Conservation (phyloP, 2,113 vertebrate species). For the Agapornis roseicollis region DNA sequence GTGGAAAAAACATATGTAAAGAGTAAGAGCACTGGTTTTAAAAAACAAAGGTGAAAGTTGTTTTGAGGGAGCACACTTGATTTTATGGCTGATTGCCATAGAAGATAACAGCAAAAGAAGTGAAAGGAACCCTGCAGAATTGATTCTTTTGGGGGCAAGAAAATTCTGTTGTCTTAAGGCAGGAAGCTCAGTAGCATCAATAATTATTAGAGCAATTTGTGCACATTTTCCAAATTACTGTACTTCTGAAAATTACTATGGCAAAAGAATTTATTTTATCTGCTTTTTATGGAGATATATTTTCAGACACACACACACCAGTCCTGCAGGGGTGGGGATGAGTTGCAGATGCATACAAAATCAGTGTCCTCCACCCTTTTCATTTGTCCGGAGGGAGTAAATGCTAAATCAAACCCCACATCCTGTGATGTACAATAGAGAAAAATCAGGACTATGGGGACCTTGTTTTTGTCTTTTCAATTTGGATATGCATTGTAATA, state of each 20-base stretch:
- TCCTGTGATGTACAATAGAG: not conserved
- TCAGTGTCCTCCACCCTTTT: not conserved
- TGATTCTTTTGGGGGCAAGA: not conserved
- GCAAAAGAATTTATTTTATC: not conserved
- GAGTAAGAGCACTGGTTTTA: not conserved
- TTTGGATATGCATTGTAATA: not conserved
- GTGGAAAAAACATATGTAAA: not conserved
- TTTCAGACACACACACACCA: not conserved
- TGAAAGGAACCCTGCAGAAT: not conserved
- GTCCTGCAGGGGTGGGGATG: not conserved
- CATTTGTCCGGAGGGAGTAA: not conserved
- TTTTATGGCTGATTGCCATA: slow-evolving; percentile 21
- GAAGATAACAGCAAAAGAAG: slow-evolving; percentile 25
- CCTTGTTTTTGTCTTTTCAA: not conserved
- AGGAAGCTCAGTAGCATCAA: not conserved
- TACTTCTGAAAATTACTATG: not conserved
- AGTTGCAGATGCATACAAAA: not conserved
- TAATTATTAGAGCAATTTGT: not conserved
- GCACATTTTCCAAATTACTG: not conserved
- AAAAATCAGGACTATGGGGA: not conserved
- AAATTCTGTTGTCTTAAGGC: not conserved
- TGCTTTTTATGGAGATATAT: not conserved
- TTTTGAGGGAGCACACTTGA: slow-evolving; percentile 1
- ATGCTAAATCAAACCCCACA: not conserved
- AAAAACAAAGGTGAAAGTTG: slow-evolving; percentile 24